Percentiles rank a stretch among this genome's conserved stretches.
Evolutionary conservation across 2,888 invertebrate genomes (phyloP).

Genomic region (Epinotia brunnichana): DNA sequence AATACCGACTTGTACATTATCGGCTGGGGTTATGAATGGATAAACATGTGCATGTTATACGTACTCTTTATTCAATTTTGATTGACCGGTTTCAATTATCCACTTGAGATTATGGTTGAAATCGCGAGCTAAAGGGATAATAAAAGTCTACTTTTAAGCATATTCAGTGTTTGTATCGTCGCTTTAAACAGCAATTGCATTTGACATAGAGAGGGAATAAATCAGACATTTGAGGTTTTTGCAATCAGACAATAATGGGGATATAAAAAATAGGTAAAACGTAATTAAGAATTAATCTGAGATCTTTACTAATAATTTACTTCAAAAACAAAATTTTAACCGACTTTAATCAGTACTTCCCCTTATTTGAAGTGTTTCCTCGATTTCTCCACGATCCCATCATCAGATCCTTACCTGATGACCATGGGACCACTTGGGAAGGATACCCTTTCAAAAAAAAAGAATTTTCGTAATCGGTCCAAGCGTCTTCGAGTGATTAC

Average conservation of each 20-base stretch:
- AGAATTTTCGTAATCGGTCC: too few relatives aligned
- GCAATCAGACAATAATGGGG: not conserved
- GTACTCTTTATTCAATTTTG: conserved; percentile 8
- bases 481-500: too few relatives aligned
- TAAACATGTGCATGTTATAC: conserved; percentile 2
- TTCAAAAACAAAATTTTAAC: too few relatives aligned
- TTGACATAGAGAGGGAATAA: not conserved
- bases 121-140: not conserved
- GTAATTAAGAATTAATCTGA: not conserved
- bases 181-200: not conserved
- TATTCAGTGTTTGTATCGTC: not conserved
- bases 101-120: not conserved
- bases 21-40: conserved; percentile 20
- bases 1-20: conserved; percentile 26
- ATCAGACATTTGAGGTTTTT: not conserved
- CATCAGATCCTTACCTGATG: too few relatives aligned
- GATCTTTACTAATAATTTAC: not conserved
- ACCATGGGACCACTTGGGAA: too few relatives aligned
- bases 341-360: too few relatives aligned
- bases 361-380: too few relatives aligned
- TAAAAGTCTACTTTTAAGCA: not conserved
- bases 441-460: too few relatives aligned
- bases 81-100: conserved; percentile 20
- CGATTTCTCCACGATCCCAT: too few relatives aligned
- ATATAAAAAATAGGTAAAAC: not conserved